These are phyloP conservation scores for Eclectus roratus DNA, from an alignment of 2,113 vertebrate genomes.

Conservation along the genomic window DNA sequence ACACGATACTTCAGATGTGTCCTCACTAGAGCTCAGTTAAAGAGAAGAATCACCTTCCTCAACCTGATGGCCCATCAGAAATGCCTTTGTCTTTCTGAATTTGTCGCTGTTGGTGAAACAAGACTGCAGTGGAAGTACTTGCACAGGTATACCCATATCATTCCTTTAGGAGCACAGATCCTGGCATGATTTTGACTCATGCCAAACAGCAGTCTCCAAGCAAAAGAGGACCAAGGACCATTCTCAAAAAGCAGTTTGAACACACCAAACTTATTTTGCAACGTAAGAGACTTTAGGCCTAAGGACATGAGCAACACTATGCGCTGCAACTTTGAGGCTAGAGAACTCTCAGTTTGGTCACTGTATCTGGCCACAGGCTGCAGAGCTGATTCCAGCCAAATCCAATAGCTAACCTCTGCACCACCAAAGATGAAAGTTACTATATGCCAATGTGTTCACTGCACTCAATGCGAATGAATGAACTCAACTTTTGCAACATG, in stretches of 20 bases:
- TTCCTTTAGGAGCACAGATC: background rate
- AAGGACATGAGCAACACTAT: background rate
- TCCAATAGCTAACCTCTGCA: background rate
- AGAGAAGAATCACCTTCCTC: background rate
- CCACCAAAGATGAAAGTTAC: background rate
- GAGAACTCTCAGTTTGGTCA: background rate
- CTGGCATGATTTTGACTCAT: background rate
- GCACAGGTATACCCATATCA: accelerated
- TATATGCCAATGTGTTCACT: background rate
- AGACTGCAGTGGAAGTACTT: accelerated
- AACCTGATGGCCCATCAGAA: background rate
- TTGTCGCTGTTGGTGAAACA: background rate
- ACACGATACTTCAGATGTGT: background rate
- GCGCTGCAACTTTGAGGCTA: background rate
- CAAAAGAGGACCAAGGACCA: background rate
- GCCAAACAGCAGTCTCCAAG: background rate
- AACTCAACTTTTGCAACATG: background rate
- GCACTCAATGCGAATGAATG: background rate
- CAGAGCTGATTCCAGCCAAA: background rate
- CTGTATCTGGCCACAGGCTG: background rate
- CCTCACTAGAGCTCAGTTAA: background rate
- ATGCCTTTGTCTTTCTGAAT: background rate
- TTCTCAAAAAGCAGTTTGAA: background rate
- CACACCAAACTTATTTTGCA: background rate
- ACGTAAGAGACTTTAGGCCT: background rate